These are phyloP conservation scores for Montifringilla adamsi DNA, from an alignment of 2,113 vertebrate genomes.

Conservation along the genomic window DNA sequence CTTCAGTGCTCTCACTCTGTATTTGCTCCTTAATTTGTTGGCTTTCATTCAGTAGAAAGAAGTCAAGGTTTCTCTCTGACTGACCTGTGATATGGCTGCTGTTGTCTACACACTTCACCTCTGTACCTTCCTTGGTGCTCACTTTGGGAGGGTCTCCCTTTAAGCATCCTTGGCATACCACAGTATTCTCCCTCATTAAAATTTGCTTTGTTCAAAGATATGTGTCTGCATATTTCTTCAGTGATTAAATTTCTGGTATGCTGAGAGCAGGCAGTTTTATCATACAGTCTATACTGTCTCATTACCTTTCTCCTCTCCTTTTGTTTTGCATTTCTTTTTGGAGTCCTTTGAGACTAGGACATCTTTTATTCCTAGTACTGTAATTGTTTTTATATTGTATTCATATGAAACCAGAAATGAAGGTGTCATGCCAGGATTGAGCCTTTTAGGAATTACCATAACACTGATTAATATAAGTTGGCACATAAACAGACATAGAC, in stretches of 20 bases:
- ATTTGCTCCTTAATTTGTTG: background rate
- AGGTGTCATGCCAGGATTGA: background rate
- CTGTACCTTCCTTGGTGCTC: background rate
- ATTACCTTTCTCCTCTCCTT: background rate
- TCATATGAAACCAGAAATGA: background rate
- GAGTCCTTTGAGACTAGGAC: background rate
- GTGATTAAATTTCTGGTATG: background rate
- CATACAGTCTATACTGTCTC: background rate
- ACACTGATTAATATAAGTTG: background rate
- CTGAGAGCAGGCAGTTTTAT: background rate
- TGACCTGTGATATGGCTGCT: background rate
- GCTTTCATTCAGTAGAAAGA: background rate
- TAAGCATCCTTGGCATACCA: background rate
- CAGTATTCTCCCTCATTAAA: background rate
- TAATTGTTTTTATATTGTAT: background rate
- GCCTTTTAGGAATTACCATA: background rate
- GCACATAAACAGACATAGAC: background rate
- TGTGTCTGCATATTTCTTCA: background rate
- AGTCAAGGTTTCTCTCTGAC: background rate
- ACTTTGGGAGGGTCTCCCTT: background rate
- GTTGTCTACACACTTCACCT: background rate
- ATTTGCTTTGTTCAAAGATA: constrained; percentile 9
- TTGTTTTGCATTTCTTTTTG: background rate
- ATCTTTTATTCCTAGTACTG: background rate
- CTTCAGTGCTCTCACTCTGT: background rate